Conservation (phyloP, 2,888 invertebrate species). For the Amphiduros pacificus region DNA sequence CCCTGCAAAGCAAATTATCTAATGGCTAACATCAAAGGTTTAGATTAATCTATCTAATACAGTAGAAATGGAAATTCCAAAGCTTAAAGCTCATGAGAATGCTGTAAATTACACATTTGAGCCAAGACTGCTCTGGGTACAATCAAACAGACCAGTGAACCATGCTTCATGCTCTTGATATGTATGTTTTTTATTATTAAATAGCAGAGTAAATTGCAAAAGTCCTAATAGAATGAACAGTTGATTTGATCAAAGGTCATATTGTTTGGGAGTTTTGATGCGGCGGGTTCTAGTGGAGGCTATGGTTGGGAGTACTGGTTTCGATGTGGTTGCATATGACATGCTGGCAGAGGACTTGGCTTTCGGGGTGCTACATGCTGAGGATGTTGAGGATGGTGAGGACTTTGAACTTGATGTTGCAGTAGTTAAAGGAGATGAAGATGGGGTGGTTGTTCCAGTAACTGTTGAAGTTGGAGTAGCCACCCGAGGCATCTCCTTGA, state of each 20-base stretch:
- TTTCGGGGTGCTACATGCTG: not conserved
- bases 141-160: no score
- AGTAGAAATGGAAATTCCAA: no score
- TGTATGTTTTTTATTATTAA: no score
- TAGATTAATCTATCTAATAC: no score
- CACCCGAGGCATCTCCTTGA: not conserved
- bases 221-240: no score
- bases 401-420: not conserved
- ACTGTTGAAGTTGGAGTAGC: not conserved
- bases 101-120: no score
- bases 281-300: slow-evolving; percentile 49
- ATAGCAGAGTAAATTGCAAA: no score
- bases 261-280: slow-evolving; percentile 53
- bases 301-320: slow-evolving; percentile 40
- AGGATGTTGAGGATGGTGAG: not conserved
- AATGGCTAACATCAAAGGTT: no score
- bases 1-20: no score
- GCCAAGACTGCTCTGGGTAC: no score
- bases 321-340: slow-evolving; percentile 38
- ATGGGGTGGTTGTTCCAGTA: not conserved
- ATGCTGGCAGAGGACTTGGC: not conserved
- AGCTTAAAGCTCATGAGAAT: no score
- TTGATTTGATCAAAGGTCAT: slow-evolving; percentile 48
- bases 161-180: no score
- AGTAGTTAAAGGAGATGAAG: not conserved